Evolutionary conservation across 2,113 vertebrate species (phyloP).

Genomic region (Nibea coibor): DNA sequence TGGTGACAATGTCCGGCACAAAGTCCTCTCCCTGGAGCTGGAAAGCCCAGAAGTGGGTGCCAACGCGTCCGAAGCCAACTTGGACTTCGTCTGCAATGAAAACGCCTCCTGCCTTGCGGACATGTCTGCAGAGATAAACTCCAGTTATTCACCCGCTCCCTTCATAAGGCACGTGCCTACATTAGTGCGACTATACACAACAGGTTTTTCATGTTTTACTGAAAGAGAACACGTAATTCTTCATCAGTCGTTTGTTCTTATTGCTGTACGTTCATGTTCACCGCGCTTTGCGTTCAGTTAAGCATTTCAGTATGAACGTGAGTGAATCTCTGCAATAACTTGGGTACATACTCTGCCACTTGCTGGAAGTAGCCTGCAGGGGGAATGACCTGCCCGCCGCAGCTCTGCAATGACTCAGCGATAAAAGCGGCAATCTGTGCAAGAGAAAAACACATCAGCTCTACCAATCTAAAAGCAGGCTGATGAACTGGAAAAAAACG

Average conservation of each 20-base stretch:
- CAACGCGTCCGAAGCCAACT: slow-evolving; percentile 95
- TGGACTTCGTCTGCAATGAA: slow-evolving; percentile 98
- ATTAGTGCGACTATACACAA: not conserved
- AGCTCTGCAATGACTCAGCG: slow-evolving; percentile 98
- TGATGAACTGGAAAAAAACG: slow-evolving; percentile 12
- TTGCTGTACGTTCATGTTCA: not conserved
- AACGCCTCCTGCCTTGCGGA: slow-evolving; percentile 88
- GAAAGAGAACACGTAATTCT: not conserved
- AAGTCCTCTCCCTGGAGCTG: slow-evolving; percentile 94
- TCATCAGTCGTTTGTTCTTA: not conserved
- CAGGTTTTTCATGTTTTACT: not conserved
- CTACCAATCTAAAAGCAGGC: not conserved
- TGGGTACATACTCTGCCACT: slow-evolving; percentile 94
- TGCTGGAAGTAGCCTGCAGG: slow-evolving; percentile 96
- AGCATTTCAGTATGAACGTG: not conserved
- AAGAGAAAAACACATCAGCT: slow-evolving; percentile 82
- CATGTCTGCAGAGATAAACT: slow-evolving; percentile 79
- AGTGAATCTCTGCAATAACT: not conserved
- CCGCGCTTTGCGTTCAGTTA: too few relatives aligned
- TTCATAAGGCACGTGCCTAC: not conserved
- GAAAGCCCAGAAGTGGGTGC: slow-evolving; percentile 95
- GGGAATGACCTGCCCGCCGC: slow-evolving; percentile 97
- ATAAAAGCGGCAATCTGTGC: slow-evolving; percentile 96
- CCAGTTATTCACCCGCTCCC: not conserved
- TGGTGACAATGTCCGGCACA: slow-evolving; percentile 96